phyloP scores from a whole-genome alignment of 2,113 vertebrate genomes.

The Cinclus mexicanus region DNA sequence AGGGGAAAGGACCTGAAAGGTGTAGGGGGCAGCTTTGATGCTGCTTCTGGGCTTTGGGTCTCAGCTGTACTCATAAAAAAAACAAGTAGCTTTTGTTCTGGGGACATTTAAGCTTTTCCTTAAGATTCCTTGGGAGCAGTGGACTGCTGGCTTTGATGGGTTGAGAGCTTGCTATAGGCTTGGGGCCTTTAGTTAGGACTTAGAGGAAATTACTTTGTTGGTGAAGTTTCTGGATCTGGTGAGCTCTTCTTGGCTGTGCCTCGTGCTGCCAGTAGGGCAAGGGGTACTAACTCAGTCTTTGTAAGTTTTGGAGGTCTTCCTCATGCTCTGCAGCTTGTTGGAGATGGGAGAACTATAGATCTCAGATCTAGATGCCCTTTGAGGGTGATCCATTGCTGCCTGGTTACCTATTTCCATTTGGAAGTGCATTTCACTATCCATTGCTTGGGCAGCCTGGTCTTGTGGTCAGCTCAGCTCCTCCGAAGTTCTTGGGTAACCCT shows the following conservation, averaged over 20 bases:
- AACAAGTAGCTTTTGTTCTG: neutral
- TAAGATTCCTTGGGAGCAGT: neutral
- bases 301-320: neutral
- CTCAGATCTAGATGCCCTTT: neutral
- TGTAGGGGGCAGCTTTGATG: neutral
- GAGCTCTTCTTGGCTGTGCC: neutral
- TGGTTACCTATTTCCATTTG: neutral
- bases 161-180: neutral
- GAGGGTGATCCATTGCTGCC: neutral
- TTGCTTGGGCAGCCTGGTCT: neutral
- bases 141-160: neutral
- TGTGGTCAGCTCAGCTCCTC: neutral
- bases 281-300: neutral
- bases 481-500: neutral
- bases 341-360: neutral
- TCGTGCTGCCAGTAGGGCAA: neutral
- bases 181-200: neutral
- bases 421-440: accelerated
- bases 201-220: neutral
- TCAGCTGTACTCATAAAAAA: neutral
- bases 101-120: neutral
- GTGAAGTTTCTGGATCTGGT: neutral
- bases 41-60: neutral
- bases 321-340: neutral
- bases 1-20: neutral